These are phyloP conservation scores for Brachypterus glaber DNA, from an alignment of 2,888 invertebrate genomes.

Conservation along the genomic window DNA sequence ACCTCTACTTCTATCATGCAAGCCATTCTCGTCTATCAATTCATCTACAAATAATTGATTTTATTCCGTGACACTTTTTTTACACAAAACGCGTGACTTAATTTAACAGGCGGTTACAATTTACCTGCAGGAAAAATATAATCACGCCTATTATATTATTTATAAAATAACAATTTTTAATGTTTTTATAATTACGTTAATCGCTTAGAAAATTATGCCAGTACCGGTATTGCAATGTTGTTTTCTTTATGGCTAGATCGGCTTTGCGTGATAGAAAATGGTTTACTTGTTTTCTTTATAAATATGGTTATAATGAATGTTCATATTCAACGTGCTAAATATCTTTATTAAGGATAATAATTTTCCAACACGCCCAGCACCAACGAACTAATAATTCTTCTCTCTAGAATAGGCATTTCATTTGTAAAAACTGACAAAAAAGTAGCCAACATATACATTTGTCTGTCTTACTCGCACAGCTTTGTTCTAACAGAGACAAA, in stretches of 20 bases:
- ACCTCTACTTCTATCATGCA: not conserved
- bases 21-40: conserved; percentile 12
- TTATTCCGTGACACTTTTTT: conserved; percentile 22
- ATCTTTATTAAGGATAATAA: too few relatives aligned
- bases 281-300: conserved; percentile 20
- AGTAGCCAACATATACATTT: too few relatives aligned
- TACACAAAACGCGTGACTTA: conserved; percentile 22
- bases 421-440: too few relatives aligned
- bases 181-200: conserved; percentile 27
- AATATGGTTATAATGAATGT: too few relatives aligned
- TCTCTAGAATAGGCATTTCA: too few relatives aligned
- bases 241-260: conserved; percentile 22
- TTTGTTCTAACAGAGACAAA: too few relatives aligned
- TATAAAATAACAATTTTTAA: conserved; percentile 24
- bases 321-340: too few relatives aligned
- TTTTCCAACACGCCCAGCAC: too few relatives aligned
- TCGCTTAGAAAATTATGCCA: conserved; percentile 21
- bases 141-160: conserved; percentile 19
- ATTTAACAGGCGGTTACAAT: conserved; percentile 15
- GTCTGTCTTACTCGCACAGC: too few relatives aligned
- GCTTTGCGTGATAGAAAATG: conserved; percentile 21
- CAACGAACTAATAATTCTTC: too few relatives aligned
- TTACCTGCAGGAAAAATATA: too few relatives aligned
- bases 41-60: conserved; percentile 22
- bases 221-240: conserved; percentile 15